These are phyloP conservation scores for Aradophagus sp. DNA, from an alignment of 1,140 invertebrate species.

Conservation along the genomic window DNA sequence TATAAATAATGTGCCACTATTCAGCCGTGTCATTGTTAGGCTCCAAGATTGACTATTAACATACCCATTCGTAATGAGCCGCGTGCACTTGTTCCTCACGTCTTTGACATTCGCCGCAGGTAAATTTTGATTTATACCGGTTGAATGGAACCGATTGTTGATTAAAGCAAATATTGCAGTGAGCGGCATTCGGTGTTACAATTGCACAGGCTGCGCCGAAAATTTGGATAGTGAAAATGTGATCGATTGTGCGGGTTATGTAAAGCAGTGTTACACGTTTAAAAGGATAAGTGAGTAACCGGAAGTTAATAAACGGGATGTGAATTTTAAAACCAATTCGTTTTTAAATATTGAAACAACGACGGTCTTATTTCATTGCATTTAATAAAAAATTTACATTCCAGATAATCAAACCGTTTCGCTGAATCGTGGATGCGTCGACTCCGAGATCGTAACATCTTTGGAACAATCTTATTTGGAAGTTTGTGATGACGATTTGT, in stretches of 20 bases:
- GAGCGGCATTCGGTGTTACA: constrained; percentile 9
- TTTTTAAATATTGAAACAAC: too few species aligned
- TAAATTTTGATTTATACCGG: too few species aligned
- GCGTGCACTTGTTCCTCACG: too few species aligned
- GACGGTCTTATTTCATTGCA: not conserved
- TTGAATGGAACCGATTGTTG: constrained; percentile 1
- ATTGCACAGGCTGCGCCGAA: constrained; percentile 13
- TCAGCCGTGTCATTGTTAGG: too few species aligned
- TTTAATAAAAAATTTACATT: constrained; percentile 5
- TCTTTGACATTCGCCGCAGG: too few species aligned
- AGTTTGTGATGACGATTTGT: constrained; percentile 16
- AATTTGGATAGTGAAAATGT: constrained; percentile 7
- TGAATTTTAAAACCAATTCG: too few species aligned
- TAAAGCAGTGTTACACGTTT: constrained; percentile 9
- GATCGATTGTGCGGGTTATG: constrained; percentile 4
- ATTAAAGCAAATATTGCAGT: constrained; percentile 12
- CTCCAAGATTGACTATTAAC: too few species aligned
- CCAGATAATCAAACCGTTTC: constrained; percentile 1
- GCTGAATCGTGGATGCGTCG: not conserved
- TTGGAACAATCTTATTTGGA: constrained; percentile 8
- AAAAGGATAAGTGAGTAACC: constrained; percentile 9
- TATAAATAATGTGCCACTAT: too few species aligned
- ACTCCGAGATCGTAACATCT: not conserved
- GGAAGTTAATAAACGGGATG: too few species aligned
- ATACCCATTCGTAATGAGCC: too few species aligned